These are phyloP conservation scores for Coregonus sp. DNA, from an alignment of 2,797 vertebrate species.

Conservation along the genomic window DNA sequence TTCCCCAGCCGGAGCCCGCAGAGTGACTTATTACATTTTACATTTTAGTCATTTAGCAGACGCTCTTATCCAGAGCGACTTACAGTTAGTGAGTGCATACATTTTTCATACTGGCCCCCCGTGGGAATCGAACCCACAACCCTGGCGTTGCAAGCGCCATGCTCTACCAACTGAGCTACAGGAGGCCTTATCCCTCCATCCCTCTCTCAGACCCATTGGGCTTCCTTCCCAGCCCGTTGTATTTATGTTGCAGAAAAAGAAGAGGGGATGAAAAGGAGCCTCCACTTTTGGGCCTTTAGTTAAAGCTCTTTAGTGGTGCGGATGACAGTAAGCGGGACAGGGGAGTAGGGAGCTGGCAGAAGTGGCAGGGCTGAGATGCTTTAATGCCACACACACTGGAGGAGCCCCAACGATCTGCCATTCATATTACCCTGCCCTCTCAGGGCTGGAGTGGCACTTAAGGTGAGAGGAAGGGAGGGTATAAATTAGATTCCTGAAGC, in stretches of 20 bases:
- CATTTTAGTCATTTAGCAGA: too few species aligned
- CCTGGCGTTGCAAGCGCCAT: too few species aligned
- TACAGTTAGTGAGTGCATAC: too few species aligned
- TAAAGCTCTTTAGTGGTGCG: constrained; percentile 73
- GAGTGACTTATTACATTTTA: constrained; percentile 65
- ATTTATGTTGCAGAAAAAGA: constrained; percentile 67
- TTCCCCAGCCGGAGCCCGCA: constrained; percentile 53
- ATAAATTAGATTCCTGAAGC: constrained; percentile 60
- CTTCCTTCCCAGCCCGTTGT: constrained; percentile 70
- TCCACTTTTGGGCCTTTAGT: constrained; percentile 62
- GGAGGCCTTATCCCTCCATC: constrained; percentile 66
- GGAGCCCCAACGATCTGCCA: constrained; percentile 51
- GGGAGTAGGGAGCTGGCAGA: constrained; percentile 43
- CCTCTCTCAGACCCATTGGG: constrained; percentile 69
- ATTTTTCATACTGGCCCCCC: too few species aligned
- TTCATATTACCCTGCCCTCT: constrained; percentile 68
- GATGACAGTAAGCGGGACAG: constrained; percentile 67
- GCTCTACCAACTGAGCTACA: too few species aligned
- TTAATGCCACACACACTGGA: constrained; percentile 66
- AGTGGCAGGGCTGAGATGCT: constrained; percentile 63
- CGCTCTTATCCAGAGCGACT: too few species aligned
- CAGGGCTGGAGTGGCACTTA: constrained; percentile 72
- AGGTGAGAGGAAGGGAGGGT: constrained; percentile 58
- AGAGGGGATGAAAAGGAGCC: constrained; percentile 58
- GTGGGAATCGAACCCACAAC: too few species aligned